Conservation (phyloP, 2,113 vertebrate species). For the Cromileptes altivelis region DNA sequence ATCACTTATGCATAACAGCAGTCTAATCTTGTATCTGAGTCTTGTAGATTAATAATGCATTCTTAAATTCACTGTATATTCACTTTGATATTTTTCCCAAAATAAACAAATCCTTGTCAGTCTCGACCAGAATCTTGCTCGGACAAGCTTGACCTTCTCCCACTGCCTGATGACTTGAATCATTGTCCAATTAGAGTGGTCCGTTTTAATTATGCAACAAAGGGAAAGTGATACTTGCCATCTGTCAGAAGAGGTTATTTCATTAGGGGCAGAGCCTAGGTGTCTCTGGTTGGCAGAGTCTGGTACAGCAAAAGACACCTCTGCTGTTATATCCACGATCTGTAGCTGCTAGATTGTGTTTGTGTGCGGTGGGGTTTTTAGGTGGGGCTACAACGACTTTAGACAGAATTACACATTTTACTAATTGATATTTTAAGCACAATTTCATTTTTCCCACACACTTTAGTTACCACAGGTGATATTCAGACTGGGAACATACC, state of each 20-base stretch:
- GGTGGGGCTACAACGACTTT: background rate
- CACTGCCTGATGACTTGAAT: constrained; percentile 70
- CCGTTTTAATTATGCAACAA: constrained; percentile 76
- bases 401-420: background rate
- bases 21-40: background rate
- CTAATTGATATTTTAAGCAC: background rate
- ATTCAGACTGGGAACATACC: background rate
- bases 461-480: background rate
- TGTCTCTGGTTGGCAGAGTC: constrained; percentile 30
- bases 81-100: constrained; percentile 44
- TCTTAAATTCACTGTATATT: constrained; percentile 26
- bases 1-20: constrained; percentile 31
- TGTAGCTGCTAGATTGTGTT: background rate
- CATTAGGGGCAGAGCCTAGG: constrained; percentile 44
- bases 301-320: constrained; percentile 37
- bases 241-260: constrained; percentile 71
- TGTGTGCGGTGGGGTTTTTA: background rate
- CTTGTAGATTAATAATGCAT: constrained; percentile 40
- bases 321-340: constrained; percentile 27
- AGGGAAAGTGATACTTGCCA: constrained; percentile 64
- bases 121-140: constrained; percentile 46
- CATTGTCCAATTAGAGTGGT: constrained; percentile 76
- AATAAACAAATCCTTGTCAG: constrained; percentile 49
- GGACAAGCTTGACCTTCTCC: constrained; percentile 67
- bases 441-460: background rate